These are phyloP conservation scores for Lasiurus cinereus DNA, from an alignment of 2,113 vertebrate species.

Conservation along the genomic window DNA sequence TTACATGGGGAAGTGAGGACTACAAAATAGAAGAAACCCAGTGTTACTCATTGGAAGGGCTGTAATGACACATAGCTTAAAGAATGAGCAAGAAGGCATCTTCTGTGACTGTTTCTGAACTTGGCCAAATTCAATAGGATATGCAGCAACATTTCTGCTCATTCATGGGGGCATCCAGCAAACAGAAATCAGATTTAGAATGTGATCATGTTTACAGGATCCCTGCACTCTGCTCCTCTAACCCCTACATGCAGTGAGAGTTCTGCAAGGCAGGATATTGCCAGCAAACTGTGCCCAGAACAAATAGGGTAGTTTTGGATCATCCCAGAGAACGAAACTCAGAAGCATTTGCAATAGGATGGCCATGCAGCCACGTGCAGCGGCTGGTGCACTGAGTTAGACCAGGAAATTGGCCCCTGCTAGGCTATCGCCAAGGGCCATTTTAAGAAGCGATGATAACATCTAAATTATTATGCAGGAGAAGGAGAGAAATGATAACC, in stretches of 20 bases:
- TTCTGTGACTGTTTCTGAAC: slow-evolving; percentile 21
- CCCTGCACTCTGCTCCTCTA: neutral
- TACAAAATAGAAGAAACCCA: neutral
- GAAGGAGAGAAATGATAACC: neutral
- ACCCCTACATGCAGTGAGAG: neutral
- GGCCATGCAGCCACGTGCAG: rapidly evolving
- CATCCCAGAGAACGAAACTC: neutral
- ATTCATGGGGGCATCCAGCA: neutral
- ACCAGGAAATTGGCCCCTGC: neutral
- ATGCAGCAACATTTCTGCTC: neutral
- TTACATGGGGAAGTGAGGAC: neutral
- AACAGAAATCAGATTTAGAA: slow-evolving; percentile 48
- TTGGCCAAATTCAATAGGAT: slow-evolving; percentile 20
- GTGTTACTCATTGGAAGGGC: neutral
- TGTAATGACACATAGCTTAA: neutral
- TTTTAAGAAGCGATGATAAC: slow-evolving; percentile 20
- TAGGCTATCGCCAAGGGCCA: neutral
- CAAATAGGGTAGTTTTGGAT: neutral
- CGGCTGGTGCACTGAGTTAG: neutral
- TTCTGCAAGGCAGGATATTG: neutral
- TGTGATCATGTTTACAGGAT: slow-evolving; percentile 23
- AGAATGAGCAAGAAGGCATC: neutral
- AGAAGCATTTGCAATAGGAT: neutral
- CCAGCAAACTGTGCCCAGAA: neutral
- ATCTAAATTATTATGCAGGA: neutral